Base-by-base conservation (phyloP, 2,113 vertebrate species). In the Archilochus colubris region DNA sequence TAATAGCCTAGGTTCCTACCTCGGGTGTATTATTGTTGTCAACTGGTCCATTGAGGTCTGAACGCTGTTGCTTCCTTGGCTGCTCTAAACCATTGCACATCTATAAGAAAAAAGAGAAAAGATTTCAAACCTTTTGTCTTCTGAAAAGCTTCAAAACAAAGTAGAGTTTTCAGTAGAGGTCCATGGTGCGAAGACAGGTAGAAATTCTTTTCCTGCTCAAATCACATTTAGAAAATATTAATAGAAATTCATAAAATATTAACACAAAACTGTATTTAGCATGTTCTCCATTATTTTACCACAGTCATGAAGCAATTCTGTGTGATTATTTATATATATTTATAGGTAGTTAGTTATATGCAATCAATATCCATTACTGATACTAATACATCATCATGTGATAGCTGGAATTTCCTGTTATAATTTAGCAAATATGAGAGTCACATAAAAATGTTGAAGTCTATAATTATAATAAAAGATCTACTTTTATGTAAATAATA, bases 1-100 rank as follows among this genome's bases (percentile, higher is more conserved):
- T 10, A 11, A 16, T 0, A 1, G n/a, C 50, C 19, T 9, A 14
- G 30, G 51, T 18, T 73, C 96, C 97, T 88, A 99, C 99, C 98
- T 99, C 99, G 1, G 98, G 97, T 67, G 98, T 96, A 30, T 99
- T 99, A 95, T 99, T 99, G 95, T 99, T 99, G 96, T 99, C 99
- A 63, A 97, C 88, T 2, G 99, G 99, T 61, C 99, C 98, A 33
- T 99, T 99, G 95, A 99, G 99, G 95, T 99, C 99, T 7, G 99
- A 99, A 38, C 99, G 99, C 96, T 99, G 99, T 93, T 99, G 99
- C 95, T 99, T 99, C 95, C 99, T 98, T 1, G 99, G 98, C 92
- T 99, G 99, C 73, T 99, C 99, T 61, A 98, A 97, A 74, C 98
- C 98, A 55, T 99, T 98, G 97, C 98, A 98, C 82, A 98, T 98